These are phyloP conservation scores for Eciton burchellii DNA, from an alignment of 1,140 invertebrate genomes.

Conservation along the genomic window DNA sequence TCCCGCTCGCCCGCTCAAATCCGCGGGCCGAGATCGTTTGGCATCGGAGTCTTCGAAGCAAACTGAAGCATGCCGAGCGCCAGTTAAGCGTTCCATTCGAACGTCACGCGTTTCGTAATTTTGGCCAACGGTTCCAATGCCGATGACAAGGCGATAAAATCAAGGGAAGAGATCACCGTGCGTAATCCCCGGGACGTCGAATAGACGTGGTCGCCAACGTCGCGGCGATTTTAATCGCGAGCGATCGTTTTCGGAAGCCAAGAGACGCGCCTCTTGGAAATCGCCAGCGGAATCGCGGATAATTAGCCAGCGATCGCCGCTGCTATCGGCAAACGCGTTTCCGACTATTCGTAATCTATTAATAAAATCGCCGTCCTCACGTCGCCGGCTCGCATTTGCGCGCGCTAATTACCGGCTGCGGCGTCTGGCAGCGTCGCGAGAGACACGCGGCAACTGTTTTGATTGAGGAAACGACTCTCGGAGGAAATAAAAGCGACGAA, in stretches of 20 bases:
- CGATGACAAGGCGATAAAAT: slow-evolving; percentile 14
- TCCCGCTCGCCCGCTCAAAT: not conserved
- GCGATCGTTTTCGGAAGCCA: not conserved
- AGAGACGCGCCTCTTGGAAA: slow-evolving; percentile 43
- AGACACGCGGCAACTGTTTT: slow-evolving; percentile 36
- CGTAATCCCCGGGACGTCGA: slow-evolving; percentile 21
- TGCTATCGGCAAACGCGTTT: slow-evolving; percentile 58
- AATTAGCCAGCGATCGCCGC: slow-evolving; percentile 71
- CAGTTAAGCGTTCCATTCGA: slow-evolving; percentile 13
- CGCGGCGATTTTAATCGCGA: slow-evolving; percentile 22
- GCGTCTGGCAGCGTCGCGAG: slow-evolving; percentile 60
- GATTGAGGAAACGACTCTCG: slow-evolving; percentile 22
- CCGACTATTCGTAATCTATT: slow-evolving; percentile 74
- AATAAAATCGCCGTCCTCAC: slow-evolving; percentile 69
- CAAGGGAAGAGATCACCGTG: not conserved
- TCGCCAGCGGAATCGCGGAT: slow-evolving; percentile 47
- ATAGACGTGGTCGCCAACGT: slow-evolving; percentile 10
- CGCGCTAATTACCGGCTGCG: slow-evolving; percentile 70
- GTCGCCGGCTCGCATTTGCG: slow-evolving; percentile 37
- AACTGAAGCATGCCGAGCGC: not conserved
- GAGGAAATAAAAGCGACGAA: slow-evolving; percentile 42
- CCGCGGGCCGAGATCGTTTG: not conserved
- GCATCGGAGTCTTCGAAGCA: slow-evolving; percentile 10
- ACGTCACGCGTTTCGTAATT: slow-evolving; percentile 40
- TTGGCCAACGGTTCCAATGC: slow-evolving; percentile 5